These are phyloP conservation scores for Ormyrus nitidulus DNA, from an alignment of 2,888 invertebrate genomes.

Conservation along the genomic window DNA sequence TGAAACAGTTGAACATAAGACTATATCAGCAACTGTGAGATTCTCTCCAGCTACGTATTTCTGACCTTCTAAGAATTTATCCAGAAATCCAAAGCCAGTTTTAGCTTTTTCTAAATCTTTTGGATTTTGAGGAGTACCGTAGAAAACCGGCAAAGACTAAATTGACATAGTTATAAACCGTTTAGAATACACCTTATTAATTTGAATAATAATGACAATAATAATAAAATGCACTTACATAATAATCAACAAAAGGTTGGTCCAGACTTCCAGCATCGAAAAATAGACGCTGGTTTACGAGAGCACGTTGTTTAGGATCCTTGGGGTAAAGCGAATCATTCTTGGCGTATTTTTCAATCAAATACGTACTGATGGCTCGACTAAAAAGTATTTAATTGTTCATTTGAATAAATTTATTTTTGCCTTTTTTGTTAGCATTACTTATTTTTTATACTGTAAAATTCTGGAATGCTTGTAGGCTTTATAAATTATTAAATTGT, in stretches of 20 bases:
- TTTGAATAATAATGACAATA: neutral
- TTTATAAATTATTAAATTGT: no score
- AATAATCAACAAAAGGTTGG: slow-evolving; percentile 77
- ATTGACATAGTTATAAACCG: neutral
- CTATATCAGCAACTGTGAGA: slow-evolving; percentile 88
- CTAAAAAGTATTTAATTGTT: slow-evolving; percentile 71
- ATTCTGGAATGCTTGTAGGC: no score
- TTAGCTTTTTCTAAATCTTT: neutral
- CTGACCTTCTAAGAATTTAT: slow-evolving; percentile 83
- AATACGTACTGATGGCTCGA: slow-evolving; percentile 82
- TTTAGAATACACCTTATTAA: neutral
- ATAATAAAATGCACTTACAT: slow-evolving; percentile 76
- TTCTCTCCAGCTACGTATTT: slow-evolving; percentile 84
- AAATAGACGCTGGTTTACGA: slow-evolving; percentile 80
- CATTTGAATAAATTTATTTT: no score
- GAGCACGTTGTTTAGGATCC: slow-evolving; percentile 79
- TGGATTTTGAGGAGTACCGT: neutral
- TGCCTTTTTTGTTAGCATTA: no score
- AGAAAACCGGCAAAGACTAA: neutral
- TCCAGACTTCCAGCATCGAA: slow-evolving; percentile 81
- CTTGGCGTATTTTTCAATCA: slow-evolving; percentile 81
- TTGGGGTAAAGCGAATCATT: slow-evolving; percentile 81
- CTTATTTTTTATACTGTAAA: no score
- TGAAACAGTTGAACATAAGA: slow-evolving; percentile 82
- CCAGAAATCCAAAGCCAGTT: slow-evolving; percentile 78